Percentiles rank a stretch among this genome's conserved stretches.
phyloP scores from a whole-genome alignment of 2,888 invertebrate genomes.

The Chymomyza amoena region DNA sequence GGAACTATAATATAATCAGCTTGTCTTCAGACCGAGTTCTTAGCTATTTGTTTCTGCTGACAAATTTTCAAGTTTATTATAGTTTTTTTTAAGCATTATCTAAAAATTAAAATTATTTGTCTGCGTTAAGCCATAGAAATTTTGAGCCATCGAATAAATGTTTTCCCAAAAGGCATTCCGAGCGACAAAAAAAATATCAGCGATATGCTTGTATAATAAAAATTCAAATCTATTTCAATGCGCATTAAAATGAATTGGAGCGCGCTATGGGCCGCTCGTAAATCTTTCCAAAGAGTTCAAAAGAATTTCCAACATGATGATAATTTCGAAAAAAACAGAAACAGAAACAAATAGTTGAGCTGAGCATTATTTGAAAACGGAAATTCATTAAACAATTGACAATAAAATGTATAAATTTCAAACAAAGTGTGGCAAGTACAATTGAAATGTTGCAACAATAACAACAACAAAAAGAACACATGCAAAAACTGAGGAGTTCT shows the following conservation, averaged over 20 bases:
- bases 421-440: background rate
- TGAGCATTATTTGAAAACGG: background rate
- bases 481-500: background rate
- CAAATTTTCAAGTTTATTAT: too few relatives aligned
- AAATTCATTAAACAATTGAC: background rate
- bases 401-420: background rate
- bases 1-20: too few relatives aligned
- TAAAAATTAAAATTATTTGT: too few relatives aligned
- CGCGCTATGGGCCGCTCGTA: slow-evolving; percentile 22
- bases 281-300: slow-evolving; percentile 24
- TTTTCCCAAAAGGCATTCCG: too few relatives aligned
- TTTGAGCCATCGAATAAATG: too few relatives aligned
- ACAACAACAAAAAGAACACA: background rate
- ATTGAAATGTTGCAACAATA: background rate
- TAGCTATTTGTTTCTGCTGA: too few relatives aligned
- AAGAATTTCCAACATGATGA: background rate
- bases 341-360: slow-evolving; percentile 14
- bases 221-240: slow-evolving; percentile 49
- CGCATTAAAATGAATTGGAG: slow-evolving; percentile 47
- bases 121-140: too few relatives aligned
- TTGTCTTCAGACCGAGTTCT: too few relatives aligned
- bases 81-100: too few relatives aligned
- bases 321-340: background rate
- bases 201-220: background rate
- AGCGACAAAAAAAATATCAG: background rate